Conservation (phyloP, 2,113 vertebrate species). For the Limanda limanda region DNA sequence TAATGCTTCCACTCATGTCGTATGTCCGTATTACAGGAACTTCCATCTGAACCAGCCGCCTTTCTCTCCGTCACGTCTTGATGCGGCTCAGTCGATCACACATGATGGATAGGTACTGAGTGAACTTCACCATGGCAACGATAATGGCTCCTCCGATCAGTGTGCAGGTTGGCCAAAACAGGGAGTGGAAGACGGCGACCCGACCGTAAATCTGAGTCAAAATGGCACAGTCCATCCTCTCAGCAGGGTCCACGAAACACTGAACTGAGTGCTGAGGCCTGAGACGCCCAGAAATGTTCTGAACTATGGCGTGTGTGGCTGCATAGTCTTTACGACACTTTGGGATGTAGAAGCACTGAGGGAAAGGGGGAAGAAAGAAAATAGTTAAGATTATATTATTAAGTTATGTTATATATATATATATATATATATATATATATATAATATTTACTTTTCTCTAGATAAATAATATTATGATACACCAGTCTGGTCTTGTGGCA, state of each 20-base stretch:
- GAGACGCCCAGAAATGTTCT: conserved; percentile 90
- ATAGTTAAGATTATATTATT: background rate
- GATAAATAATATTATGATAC: too few relatives aligned
- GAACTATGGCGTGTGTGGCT: conserved; percentile 84
- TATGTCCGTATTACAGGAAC: too few relatives aligned
- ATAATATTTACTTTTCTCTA: too few relatives aligned
- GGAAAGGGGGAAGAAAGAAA: conserved; percentile 4
- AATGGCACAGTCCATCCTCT: conserved; percentile 87
- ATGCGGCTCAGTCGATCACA: conserved; percentile 89
- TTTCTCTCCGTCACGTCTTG: conserved; percentile 83
- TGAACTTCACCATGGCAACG: conserved; percentile 95
- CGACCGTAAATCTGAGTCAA: conserved; percentile 90
- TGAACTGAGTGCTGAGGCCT: conserved; percentile 87
- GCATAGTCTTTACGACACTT: conserved; percentile 91
- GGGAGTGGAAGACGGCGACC: conserved; percentile 88
- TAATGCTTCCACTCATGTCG: too few relatives aligned
- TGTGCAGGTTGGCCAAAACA: conserved; percentile 94
- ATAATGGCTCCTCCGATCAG: conserved; percentile 89
- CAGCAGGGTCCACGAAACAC: conserved; percentile 89
- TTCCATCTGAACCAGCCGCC: conserved; percentile 1
- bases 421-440: too few relatives aligned
- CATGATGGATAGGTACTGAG: conserved; percentile 93
- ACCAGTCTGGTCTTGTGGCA: too few relatives aligned
- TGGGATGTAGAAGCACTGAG: conserved; percentile 93
- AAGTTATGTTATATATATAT: too few relatives aligned